Conservation (phyloP, 2,797 vertebrate species). For the Enteromius afrohamiltoni region DNA sequence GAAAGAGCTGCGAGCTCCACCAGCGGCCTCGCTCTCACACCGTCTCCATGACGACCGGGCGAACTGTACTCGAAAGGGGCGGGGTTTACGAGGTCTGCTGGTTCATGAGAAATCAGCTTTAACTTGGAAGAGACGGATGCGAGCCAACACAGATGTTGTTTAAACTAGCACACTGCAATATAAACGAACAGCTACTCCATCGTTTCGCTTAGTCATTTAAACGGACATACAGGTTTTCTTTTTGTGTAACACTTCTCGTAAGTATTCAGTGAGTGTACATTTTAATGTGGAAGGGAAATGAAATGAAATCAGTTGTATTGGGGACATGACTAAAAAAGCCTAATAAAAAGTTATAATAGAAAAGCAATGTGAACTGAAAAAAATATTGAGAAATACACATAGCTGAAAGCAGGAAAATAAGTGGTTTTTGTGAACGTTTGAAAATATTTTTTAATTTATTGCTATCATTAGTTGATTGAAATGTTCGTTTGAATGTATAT, state of each 20-base stretch:
- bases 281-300: background rate
- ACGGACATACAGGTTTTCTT: too few relatives aligned
- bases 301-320: too few relatives aligned
- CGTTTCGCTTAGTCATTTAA: too few relatives aligned
- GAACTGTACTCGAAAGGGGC: slow-evolving; percentile 13
- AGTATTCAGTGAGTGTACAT: background rate
- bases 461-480: too few relatives aligned
- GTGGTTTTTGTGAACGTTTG: too few relatives aligned
- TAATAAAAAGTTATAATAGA: too few relatives aligned
- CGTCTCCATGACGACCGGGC: slow-evolving; percentile 77
- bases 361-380: too few relatives aligned
- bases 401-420: too few relatives aligned
- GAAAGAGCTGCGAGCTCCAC: slow-evolving; percentile 65
- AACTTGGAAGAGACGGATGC: background rate
- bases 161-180: background rate
- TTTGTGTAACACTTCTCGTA: background rate
- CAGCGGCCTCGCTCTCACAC: slow-evolving; percentile 76
- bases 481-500: too few relatives aligned
- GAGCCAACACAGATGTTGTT: background rate
- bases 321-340: too few relatives aligned
- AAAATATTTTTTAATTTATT: too few relatives aligned
- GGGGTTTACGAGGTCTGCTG: slow-evolving; percentile 2
- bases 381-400: too few relatives aligned
- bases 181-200: background rate
- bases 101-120: slow-evolving; percentile 41